Evolutionary conservation across 2,888 invertebrate species (phyloP).

Genomic region (Vesta saturnalis): DNA sequence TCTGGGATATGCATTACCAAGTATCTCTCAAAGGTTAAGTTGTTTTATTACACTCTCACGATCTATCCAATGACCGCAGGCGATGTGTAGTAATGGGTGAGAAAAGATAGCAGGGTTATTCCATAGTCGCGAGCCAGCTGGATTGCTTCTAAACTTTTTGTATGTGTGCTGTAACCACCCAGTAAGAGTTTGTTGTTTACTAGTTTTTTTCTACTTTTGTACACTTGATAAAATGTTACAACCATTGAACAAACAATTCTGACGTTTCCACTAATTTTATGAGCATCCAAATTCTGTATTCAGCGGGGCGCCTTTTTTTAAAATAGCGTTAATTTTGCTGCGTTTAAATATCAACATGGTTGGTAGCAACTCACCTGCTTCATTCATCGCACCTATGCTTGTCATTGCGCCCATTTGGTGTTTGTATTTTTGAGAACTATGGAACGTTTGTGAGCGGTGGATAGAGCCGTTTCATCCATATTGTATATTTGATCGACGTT

Average conservation of each 20-base stretch:
- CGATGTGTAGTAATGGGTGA: conserved; percentile 14
- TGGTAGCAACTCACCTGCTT: conserved; percentile 50
- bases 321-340: too few species aligned
- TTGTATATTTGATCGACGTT: conserved; percentile 33
- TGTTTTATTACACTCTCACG: conserved; percentile 16
- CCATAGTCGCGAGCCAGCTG: conserved; percentile 9
- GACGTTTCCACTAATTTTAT: conserved; percentile 11
- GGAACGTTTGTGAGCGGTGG: conserved; percentile 49
- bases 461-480: too few species aligned
- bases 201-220: background rate
- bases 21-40: conserved; percentile 3
- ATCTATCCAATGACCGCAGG: conserved; percentile 15
- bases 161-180: conserved; percentile 18
- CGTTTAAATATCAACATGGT: conserved; percentile 18
- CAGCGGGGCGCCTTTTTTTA: conserved; percentile 16
- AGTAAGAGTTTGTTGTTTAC: conserved; percentile 7
- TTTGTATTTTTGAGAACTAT: conserved; percentile 51
- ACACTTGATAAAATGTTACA: conserved; percentile 20
- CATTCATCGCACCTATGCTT: conserved; percentile 52
- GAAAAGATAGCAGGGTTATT: conserved; percentile 14
- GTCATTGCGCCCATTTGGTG: conserved; percentile 55
- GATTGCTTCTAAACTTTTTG: conserved; percentile 11
- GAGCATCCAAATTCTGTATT: conserved; percentile 7
- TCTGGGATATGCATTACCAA: conserved; percentile 11
- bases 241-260: conserved; percentile 16